Base-by-base conservation (phyloP, 2,797 vertebrate genomes). In the Limosa lapponica region DNA sequence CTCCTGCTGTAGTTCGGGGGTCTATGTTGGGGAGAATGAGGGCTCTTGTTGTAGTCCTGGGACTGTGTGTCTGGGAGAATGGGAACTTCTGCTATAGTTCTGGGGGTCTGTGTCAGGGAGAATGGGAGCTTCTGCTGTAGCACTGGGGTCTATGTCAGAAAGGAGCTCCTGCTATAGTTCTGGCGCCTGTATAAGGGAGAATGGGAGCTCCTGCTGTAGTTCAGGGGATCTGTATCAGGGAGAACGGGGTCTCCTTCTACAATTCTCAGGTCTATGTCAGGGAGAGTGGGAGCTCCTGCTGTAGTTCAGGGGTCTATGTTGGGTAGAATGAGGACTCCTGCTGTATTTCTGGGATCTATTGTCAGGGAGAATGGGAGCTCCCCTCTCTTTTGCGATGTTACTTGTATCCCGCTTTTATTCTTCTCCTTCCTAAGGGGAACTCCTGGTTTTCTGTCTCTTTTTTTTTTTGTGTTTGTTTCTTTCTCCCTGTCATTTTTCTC, bases 361-460 rank as follows among this genome's bases (percentile, higher is more conserved):
- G 54, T 22, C 10, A 8, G 23, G 52, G 18, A 11, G 25, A 13
- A 4, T 4, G n/a, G 12, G 25, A 27, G 32, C 27, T 14, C 7
- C n/a, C 22, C 20, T 46, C 15, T 10, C 15, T 28, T 13, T 5
- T 17, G 23, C 17, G 7, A 2, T 11, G 12, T 8, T 28, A 2
- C 2, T 28, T 30, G 5, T n/a, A 12, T 19, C 16, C 11, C 16
- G 22, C 13, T 36, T 30, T 39, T 52, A 4, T 1, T 51, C 36
- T 1, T 46, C n/a, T 14, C 13, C 37, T n/a, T 46, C 28, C 52
- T 22, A 0, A 6, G 10, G 16, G 11, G 22, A 19, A 16, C 10
- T 41, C 16, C 24, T 3, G 2, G 4, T 3, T 43, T 82, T 7
- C 3, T 22, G 7, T 7, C 7, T 12, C 17, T 16, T 15, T 16